Evolutionary conservation across 2,888 invertebrate genomes (phyloP), one percentile per base, ranked within the genome.

Genomic region (Brenthis ino): DNA sequence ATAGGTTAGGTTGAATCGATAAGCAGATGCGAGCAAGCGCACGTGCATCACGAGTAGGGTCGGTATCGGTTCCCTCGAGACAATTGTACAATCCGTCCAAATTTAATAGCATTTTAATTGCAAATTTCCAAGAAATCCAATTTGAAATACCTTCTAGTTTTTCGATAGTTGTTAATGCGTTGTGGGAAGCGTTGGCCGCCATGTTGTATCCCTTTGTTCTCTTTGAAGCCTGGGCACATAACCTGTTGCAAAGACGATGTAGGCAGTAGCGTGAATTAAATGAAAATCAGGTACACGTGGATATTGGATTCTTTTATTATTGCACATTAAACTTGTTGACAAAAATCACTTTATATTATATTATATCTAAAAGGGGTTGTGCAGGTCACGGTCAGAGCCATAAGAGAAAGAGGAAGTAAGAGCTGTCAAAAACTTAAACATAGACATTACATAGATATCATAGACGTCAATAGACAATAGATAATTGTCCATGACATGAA

Each of bases 1-100:
- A 57, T 37, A 57, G 37, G n/a, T 37, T 28, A 8, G 24, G 12
- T 28, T 57, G 28, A n/a, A 57, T 16, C 13, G 57, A 57, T 16
- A 57, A 57, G 33, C 57, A 57, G 37, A 57, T 37, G 8, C 37
- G 57, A 13, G 43, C 57, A 33, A 57, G n/a, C 14, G 57, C 57
- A n/a, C 37, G 57, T 14, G 28, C 33, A 16, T 37, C n/a, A 33
- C n/a, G 57, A 6, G 33, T n/a, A 14, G 33, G 33, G 43, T 57
- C 57, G 37, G 13, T 37, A n/a, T 57, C 37, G 12, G 28, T 24
- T 14, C 57, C 43, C 8, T 57, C 37, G n/a, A 37, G 13, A 37
- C 14, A 28, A 28, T 43, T 37, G n/a, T 37, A 57, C 37, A 57
- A 57, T 14, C 37, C 37, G 14, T 57, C 57, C 0, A 57, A 37